A percentile compares a stretch with the other conserved stretches of the same genome.
These are phyloP conservation scores for Macroramphosus scolopax DNA, from an alignment of 2,797 vertebrate species.

Conservation along the genomic window DNA sequence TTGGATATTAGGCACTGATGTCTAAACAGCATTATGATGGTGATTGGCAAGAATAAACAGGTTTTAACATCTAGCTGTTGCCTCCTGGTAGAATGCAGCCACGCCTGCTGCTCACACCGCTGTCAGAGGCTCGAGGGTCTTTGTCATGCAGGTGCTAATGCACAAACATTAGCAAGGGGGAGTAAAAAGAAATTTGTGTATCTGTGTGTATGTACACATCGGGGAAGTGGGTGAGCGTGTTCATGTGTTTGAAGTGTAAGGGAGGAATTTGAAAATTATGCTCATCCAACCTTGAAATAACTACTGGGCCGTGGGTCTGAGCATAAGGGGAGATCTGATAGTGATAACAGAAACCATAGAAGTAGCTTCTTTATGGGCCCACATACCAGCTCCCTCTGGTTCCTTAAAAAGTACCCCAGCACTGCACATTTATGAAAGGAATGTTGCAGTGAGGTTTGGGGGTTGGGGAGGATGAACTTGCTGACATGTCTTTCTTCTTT, in stretches of 20 bases:
- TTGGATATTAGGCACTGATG: no score
- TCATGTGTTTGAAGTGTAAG: conserved; percentile 7
- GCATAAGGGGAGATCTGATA: conserved; percentile 51
- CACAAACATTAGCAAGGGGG: conserved; percentile 45
- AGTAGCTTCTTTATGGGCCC: conserved; percentile 52
- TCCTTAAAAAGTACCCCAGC: conserved; percentile 59
- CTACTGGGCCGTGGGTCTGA: conserved; percentile 48
- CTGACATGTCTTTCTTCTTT: conserved; percentile 53
- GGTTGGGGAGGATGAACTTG: conserved; percentile 42
- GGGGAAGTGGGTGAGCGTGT: background rate
- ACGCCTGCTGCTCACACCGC: conserved; percentile 46
- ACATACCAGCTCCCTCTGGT: conserved; percentile 68
- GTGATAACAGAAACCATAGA: conserved; percentile 51
- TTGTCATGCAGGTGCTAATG: conserved; percentile 49
- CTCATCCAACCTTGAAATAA: conserved; percentile 54
- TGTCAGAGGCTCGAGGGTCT: conserved; percentile 26
- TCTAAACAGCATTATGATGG: no score
- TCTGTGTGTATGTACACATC: conserved; percentile 6
- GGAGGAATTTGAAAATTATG: conserved; percentile 15
- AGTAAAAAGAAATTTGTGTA: conserved; percentile 24
- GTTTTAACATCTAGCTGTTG: conserved; percentile 30
- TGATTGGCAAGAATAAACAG: no score
- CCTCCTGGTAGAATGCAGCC: conserved; percentile 46
- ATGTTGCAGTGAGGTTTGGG: conserved; percentile 62
- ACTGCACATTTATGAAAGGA: conserved; percentile 75